Percentiles rank a stretch among this genome's conserved stretches.
Conservation (phyloP, 2,797 vertebrate species). For the Ciconia nigra region DNA sequence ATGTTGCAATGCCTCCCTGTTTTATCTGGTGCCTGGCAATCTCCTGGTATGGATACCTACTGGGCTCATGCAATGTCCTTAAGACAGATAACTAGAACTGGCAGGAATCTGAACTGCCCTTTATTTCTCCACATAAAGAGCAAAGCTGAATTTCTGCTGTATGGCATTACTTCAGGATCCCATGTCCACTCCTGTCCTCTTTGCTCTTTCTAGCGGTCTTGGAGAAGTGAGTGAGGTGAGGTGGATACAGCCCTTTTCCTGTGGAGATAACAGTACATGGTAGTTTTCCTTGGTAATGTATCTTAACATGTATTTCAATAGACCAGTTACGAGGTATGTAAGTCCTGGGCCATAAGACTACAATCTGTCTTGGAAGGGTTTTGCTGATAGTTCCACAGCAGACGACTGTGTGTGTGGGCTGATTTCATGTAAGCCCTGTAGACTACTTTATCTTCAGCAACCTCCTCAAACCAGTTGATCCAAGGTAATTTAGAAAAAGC, state of each 20-base stretch:
- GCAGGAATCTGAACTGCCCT: background rate
- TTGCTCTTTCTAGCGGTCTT: background rate
- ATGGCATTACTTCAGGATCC: background rate
- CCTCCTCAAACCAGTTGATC: slow-evolving; percentile 33
- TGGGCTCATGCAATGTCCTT: background rate
- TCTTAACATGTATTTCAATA: background rate
- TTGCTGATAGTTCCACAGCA: background rate
- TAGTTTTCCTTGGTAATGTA: background rate
- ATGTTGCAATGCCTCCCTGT: background rate
- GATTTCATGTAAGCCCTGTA: slow-evolving; percentile 15
- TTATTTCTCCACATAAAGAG: background rate
- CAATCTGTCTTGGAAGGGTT: background rate
- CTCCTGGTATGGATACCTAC: background rate
- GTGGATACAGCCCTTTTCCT: background rate
- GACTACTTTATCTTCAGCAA: slow-evolving; percentile 30
- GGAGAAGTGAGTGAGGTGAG: background rate
- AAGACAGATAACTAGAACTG: background rate
- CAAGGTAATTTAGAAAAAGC: slow-evolving; percentile 53
- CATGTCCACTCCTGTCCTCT: background rate
- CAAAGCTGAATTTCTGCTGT: background rate
- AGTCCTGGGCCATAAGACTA: background rate
- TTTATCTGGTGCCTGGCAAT: background rate
- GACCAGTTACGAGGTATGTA: rapidly evolving
- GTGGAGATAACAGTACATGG: background rate
- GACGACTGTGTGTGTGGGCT: background rate